Evolutionary conservation across 1,140 invertebrate genomes (phyloP).

Genomic region (Diabrotica undecimpunctata): DNA sequence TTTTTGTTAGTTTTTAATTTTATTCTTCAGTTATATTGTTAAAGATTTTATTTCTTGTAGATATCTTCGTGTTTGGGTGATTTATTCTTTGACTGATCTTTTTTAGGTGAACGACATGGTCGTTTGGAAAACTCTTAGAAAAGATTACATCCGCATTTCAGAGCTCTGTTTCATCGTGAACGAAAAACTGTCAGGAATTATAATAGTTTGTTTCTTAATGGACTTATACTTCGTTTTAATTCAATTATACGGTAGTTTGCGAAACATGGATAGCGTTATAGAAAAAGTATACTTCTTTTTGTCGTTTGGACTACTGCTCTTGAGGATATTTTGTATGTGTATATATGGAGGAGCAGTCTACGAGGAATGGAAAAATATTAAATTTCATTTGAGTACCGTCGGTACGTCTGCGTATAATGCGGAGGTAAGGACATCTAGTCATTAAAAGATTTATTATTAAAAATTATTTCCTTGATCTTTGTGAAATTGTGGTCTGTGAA

Average conservation of each 20-base stretch:
- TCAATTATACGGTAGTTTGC: constrained; percentile 28
- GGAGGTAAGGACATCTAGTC: constrained; percentile 21
- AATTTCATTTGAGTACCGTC: constrained; percentile 45
- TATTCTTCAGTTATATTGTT: too few species aligned
- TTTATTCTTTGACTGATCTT: too few species aligned
- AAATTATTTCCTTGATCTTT: too few species aligned
- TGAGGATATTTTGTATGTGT: constrained; percentile 54
- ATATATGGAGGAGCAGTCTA: constrained; percentile 55
- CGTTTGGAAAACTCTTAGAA: constrained; percentile 23
- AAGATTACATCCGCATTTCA: constrained; percentile 24
- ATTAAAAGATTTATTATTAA: too few species aligned
- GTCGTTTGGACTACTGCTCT: constrained; percentile 56
- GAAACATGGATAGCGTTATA: constrained; percentile 16
- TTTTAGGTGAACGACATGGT: constrained; percentile 20
- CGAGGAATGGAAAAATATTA: constrained; percentile 56
- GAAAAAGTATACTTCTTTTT: constrained; percentile 54
- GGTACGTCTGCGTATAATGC: constrained; percentile 27
- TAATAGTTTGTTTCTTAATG: constrained; percentile 22
- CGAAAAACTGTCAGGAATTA: constrained; percentile 21
- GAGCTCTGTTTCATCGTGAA: constrained; percentile 21
- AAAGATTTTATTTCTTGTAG: too few species aligned
- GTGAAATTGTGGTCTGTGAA: too few species aligned
- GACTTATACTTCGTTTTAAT: constrained; percentile 28
- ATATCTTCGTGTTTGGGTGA: background rate
- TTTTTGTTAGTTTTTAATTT: too few species aligned